Evolutionary conservation across 2,888 invertebrate species (phyloP).

Genomic region (Rhagonycha lutea): DNA sequence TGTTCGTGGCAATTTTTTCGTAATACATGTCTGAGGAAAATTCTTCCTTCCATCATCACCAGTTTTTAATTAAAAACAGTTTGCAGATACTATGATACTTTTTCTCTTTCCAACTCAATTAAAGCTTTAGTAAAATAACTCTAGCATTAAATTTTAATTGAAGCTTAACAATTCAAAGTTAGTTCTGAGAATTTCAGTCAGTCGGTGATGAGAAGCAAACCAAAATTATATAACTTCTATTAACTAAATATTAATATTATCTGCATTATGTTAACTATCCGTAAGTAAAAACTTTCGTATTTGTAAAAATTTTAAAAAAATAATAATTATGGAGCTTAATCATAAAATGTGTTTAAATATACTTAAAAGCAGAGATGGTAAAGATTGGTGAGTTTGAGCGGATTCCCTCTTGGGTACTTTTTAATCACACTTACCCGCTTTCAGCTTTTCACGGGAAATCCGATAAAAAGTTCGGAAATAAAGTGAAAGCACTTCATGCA

Average conservation of each 20-base stretch:
- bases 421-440: slow-evolving; percentile 31
- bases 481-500: slow-evolving; percentile 19
- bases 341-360: background rate
- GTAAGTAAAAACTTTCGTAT: background rate
- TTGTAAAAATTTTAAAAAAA: background rate
- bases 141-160: slow-evolving; percentile 33
- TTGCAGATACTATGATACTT: slow-evolving; percentile 19
- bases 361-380: slow-evolving; percentile 4
- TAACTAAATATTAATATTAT: background rate
- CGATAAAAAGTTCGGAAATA: slow-evolving; percentile 31
- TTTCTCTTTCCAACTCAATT: slow-evolving; percentile 25
- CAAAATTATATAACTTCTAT: slow-evolving; percentile 14
- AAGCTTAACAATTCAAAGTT: slow-evolving; percentile 33
- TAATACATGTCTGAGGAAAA: slow-evolving; percentile 7
- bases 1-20: background rate
- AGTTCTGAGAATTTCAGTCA: slow-evolving; percentile 28
- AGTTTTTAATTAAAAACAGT: slow-evolving; percentile 26
- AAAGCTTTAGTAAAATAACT: slow-evolving; percentile 21
- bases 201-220: slow-evolving; percentile 5
- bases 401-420: slow-evolving; percentile 31
- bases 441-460: slow-evolving; percentile 27
- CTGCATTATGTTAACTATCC: background rate
- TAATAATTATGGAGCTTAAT: background rate
- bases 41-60: slow-evolving; percentile 7
- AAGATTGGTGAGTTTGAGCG: slow-evolving; percentile 3